A percentile compares a stretch with the other conserved stretches of the same genome.
phyloP scores from a whole-genome alignment of 2,113 vertebrate species.

The Theristicus caerulescens region DNA sequence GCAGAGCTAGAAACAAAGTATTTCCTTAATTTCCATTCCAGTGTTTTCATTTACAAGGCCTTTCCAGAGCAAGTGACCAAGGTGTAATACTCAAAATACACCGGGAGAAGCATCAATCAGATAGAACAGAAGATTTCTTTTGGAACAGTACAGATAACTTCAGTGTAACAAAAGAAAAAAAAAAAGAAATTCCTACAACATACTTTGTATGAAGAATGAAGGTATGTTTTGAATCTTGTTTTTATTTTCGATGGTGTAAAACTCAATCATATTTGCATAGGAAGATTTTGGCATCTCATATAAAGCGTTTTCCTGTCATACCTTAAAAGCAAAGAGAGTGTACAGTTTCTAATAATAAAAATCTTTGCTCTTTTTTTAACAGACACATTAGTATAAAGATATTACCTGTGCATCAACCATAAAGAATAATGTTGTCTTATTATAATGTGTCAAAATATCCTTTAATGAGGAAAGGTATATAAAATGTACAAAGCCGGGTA shows the following conservation, averaged over 20 bases:
- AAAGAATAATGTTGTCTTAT: conserved; percentile 10
- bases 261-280: background rate
- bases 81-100: background rate
- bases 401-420: background rate
- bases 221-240: background rate
- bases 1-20: background rate
- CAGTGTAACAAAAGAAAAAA: background rate
- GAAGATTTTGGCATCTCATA: background rate
- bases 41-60: background rate
- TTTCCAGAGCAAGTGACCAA: background rate
- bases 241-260: background rate
- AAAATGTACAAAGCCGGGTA: conserved; percentile 49
- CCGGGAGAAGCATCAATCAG: background rate
- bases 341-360: background rate
- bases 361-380: background rate
- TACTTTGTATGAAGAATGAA: background rate
- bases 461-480: conserved; percentile 39
- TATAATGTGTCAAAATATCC: conserved; percentile 30
- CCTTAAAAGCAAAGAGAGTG: background rate
- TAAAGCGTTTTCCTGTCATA: background rate
- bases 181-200: background rate
- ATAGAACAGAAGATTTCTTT: background rate
- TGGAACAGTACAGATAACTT: background rate
- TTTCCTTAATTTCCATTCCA: background rate
- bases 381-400: background rate